Evolutionary conservation across 2,797 vertebrate genomes (phyloP).

Genomic region (Brachyalestes nurse): DNA sequence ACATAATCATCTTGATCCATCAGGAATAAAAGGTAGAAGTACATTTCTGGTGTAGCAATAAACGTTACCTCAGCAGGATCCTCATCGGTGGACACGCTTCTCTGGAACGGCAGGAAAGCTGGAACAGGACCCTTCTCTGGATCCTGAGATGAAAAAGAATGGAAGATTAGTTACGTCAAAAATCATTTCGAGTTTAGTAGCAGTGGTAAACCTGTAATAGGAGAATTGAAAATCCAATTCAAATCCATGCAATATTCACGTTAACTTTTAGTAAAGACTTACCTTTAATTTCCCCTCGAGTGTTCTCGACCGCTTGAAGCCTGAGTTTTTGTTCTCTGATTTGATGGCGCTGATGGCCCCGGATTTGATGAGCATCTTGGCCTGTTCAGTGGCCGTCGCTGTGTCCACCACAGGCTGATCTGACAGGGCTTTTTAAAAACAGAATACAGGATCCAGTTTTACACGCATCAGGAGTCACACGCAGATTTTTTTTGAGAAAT

Average conservation of each 20-base stretch:
- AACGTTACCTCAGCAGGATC: conserved; percentile 84
- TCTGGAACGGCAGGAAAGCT: conserved; percentile 93
- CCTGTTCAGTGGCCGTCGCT: conserved; percentile 91
- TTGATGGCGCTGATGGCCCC: conserved; percentile 96
- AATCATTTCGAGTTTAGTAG: too few relatives aligned
- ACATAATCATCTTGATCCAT: neutral
- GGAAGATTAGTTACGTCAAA: neutral
- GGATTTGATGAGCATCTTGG: conserved; percentile 93
- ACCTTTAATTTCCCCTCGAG: conserved; percentile 94
- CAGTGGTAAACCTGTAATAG: too few relatives aligned
- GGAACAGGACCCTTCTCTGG: conserved; percentile 89
- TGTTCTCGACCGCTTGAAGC: conserved; percentile 92
- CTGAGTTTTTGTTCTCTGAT: conserved; percentile 93
- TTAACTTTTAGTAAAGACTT: neutral
- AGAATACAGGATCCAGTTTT: neutral
- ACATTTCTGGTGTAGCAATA: neutral
- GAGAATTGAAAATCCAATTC: neutral
- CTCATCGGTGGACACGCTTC: conserved; percentile 90
- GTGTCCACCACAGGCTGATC: conserved; percentile 93
- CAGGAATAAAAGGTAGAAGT: neutral
- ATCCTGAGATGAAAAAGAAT: conserved; percentile 75
- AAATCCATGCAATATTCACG: neutral
- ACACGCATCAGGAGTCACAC: too few relatives aligned
- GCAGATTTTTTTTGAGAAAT: too few relatives aligned
- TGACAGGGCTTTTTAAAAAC: conserved; percentile 79